Conservation (phyloP, 2,888 invertebrate species). For the Drosophila conformis region DNA sequence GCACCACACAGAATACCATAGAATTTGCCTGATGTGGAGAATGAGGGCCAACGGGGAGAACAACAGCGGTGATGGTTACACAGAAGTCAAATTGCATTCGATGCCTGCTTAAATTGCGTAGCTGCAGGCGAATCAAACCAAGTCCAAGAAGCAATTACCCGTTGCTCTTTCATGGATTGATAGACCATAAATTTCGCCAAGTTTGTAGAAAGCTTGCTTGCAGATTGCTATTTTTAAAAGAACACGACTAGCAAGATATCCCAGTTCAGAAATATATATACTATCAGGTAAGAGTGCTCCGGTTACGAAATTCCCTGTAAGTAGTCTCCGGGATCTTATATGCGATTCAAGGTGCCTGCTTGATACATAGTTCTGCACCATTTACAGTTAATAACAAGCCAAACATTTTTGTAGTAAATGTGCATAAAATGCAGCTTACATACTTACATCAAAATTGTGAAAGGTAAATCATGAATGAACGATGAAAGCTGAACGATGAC, state of each 20-base stretch:
- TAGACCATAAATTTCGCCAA: slow-evolving; percentile 45
- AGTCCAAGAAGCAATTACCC: slow-evolving; percentile 66
- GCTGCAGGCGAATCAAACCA: slow-evolving; percentile 56
- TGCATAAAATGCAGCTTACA: slow-evolving; percentile 17
- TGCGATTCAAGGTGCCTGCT: background rate
- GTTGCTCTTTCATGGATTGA: slow-evolving; percentile 40
- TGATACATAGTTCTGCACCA: background rate
- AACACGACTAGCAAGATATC: slow-evolving; percentile 59
- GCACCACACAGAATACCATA: slow-evolving; percentile 63
- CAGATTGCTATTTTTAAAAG: slow-evolving; percentile 8
- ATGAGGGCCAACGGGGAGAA: slow-evolving; percentile 16
- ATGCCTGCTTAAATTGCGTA: slow-evolving; percentile 58
- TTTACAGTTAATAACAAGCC: slow-evolving; percentile 5
- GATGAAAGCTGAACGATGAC: slow-evolving; percentile 74
- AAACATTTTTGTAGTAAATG: slow-evolving; percentile 29
- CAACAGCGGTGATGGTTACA: slow-evolving; percentile 72
- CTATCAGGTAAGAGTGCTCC: background rate
- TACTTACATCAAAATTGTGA: slow-evolving; percentile 59
- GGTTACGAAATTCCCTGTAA: background rate
- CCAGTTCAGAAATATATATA: slow-evolving; percentile 44
- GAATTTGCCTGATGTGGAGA: slow-evolving; percentile 21
- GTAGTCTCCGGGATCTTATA: background rate
- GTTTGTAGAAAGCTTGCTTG: slow-evolving; percentile 8
- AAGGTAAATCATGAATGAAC: slow-evolving; percentile 76
- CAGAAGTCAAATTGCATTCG: slow-evolving; percentile 83